Base-by-base conservation (phyloP, 2,888 invertebrate species). In the Nudaria mundana region DNA sequence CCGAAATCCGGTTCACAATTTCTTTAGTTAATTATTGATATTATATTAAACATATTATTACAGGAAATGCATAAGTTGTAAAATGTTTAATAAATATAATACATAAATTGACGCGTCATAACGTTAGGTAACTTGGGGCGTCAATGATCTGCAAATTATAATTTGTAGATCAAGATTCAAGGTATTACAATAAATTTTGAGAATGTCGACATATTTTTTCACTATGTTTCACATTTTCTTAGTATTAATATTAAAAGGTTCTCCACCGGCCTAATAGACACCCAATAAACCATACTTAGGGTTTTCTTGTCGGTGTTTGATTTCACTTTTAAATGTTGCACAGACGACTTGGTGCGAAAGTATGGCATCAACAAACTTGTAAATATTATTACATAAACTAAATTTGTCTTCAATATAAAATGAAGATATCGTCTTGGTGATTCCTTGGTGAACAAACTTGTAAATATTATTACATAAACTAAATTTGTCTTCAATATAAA, bases 1-100 rank as follows among this genome's bases (percentile, higher is more conserved):
- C 70, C 68, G 70, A 81, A 82, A 77, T 84, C 81, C 83, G 81
- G 82, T 82, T 79, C 66, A 76, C 61, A 65, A 49, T 25, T 14
- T 32, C 1, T n/a, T n/a, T n/a, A 23, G 14, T 24, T 0, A 12
- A 22, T 20, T 34, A 12, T 18, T 12, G 8, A 33, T 25, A 33
- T 33, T 33, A 10, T 23, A 14, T 22, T n/a, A 7, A 24, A 11
- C 14, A 7, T 13, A 13, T n/a, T 8, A 8, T 30, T 14, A 23
- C 8, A 32, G 22, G 14, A 14, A 23, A 7, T 23, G 14, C 5
- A 25, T 11, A 31, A 5, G 6, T 16, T 13, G 20, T 38, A 33
- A 31, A 12, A 34, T 33, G 26, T n/a, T 11, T 15, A 6, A 15
- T 12, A 24, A 7, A 8, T 32, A 7, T 20, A 8, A 22, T 23